Base-by-base conservation (phyloP, 2,113 vertebrate species). In the Catharus fuscescens region DNA sequence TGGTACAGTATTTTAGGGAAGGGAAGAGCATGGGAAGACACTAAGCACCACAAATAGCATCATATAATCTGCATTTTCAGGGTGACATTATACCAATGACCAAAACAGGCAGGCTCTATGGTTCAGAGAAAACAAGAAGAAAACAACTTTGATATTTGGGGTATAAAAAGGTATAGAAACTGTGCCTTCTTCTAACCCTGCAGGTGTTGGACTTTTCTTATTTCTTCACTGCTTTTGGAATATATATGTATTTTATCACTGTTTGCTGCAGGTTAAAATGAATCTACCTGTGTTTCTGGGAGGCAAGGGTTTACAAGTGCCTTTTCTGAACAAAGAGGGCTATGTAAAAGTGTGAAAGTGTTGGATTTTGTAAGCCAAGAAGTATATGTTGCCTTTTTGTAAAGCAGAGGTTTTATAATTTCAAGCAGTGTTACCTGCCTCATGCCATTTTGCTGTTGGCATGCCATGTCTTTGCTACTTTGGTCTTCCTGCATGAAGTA, bases 51-150 rank as follows among this genome's bases (percentile, higher is more conserved):
- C 25, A 93, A 90, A 67, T 40, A 94, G 53, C 53, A 65, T 59
- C 65, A 56, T 44, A 64, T 77, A 86, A 86, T 88, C 40, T 80
- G 59, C 60, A 24, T 94, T 96, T 92, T 88, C 90, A 91, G 84
- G 69, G 80, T 95, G 93, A 90, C 76, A 64, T 95, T 96, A 90
- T 82, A 59, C 29, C 72, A 38, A 59, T 78, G 56, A 66, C 45
- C 44, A 60, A 54, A 88, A 38, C 16, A 70, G 62, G 7, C 18
- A 74, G 54, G 18, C 9, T 64, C 47, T 52, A 1, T 70, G 70
- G 14, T 53, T 94, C 34, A 50, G 57, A 62, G 62, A 53, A 79
- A 89, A 69, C 23, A 6, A 20, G 47, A 62, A 53, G 18, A 29
- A 84, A 82, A 34, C 14, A 88, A 92, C 79, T 98, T 96, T 50